A percentile compares a stretch with the other conserved stretches of the same genome.
phyloP scores from a whole-genome alignment of 2,797 vertebrate genomes.

The Gallinago stenura region DNA sequence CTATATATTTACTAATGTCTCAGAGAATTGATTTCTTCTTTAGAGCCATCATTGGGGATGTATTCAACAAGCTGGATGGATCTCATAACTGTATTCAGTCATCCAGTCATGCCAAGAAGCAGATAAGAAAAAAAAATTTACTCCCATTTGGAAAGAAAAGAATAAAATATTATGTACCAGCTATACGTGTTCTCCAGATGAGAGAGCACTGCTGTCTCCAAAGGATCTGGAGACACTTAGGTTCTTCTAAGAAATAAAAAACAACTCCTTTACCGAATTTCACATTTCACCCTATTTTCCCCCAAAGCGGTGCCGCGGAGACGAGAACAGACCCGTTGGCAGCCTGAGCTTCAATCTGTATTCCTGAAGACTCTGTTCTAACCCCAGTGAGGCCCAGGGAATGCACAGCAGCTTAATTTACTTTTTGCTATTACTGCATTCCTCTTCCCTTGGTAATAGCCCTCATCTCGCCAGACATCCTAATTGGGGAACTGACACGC shows the following conservation, averaged over 20 bases:
- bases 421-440: not conserved
- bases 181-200: not conserved
- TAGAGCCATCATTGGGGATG: accelerated
- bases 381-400: not conserved
- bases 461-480: not conserved
- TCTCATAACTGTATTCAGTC: not conserved
- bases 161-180: not conserved
- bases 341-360: not conserved
- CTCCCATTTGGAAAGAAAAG: not conserved
- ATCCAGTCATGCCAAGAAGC: not conserved
- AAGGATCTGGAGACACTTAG: not conserved
- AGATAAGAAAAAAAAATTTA: not conserved
- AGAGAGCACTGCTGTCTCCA: not conserved
- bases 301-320: not conserved
- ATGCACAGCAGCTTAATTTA: not conserved
- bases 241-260: not conserved
- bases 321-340: not conserved
- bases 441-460: not conserved
- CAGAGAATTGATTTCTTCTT: not conserved
- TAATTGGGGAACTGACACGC: not conserved
- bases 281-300: not conserved
- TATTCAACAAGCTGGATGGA: not conserved
- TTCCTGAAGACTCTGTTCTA: not conserved
- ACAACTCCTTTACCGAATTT: not conserved
- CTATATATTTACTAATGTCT: not conserved